Base-by-base conservation (phyloP, 2,888 invertebrate species). In the Agrotis exclamationis region DNA sequence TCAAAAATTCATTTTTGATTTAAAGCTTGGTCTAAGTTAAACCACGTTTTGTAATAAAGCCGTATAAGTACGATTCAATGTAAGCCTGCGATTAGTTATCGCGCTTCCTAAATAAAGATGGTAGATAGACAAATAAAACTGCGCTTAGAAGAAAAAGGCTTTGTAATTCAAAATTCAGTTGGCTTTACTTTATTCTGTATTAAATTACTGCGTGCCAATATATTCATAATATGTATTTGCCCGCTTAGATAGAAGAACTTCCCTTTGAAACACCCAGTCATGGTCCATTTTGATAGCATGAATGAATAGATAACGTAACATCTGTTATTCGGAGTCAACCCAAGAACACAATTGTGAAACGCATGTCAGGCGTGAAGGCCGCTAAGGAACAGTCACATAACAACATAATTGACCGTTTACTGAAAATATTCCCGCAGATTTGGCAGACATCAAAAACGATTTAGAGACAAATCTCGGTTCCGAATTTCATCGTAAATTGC, bases 401-500 rank as follows among this genome's bases (percentile, higher is more conserved):
- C 28, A 50, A 66, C 24, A 63, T 68, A 74, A 68, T 74, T 74
- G 57, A 68, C 28, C 44, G 45, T 50, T 78, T 70, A 63, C 54
- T 63, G 59, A 45, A 47, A 73, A 79, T 60, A 50, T 63, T 91
- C 89, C 50, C 60, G 56, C 89, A 96, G 96, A 95, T 89, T 83
- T 96, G 63, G 88, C 94, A 87, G 97, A 97, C 90, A 97, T 98
- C 70, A 98, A 98, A 90, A 97, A 97, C 84, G 98, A 98, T 83
- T 93, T 98, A 62, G 97, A 97, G 87, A 97, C 95, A 50, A 97
- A 97, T 76, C 93, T 97, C 18, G 97, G 97, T 18, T 95, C 97
- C 0, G 98, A 98, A 88, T 96, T 98, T 81, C 96, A 97, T 76
- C 97, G 97, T 84, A 97, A 97, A 91, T 92, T 98, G 73, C 97